Evolutionary conservation across 2,797 vertebrate genomes (phyloP).

Genomic region (Rhodeus uyekii): DNA sequence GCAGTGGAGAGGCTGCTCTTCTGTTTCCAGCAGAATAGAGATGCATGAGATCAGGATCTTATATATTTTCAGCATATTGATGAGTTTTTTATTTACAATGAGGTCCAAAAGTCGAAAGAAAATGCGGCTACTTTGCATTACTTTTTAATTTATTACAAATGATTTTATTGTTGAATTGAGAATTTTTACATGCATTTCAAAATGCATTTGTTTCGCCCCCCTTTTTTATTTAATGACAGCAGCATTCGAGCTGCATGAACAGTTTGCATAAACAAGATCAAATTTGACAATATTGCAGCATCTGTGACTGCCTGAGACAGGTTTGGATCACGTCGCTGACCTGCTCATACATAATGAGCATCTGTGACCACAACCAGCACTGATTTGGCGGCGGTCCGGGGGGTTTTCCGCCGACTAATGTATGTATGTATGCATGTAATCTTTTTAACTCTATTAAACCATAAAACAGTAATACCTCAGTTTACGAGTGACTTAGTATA

Average conservation of each 20-base stretch:
- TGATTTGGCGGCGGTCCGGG: no score
- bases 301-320: no score
- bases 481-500: no score
- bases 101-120: neutral
- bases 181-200: neutral
- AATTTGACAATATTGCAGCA: no score
- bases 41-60: constrained; percentile 36
- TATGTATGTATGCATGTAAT: no score
- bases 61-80: constrained; percentile 2
- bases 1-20: neutral
- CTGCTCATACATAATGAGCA: no score
- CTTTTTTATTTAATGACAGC: neutral
- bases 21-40: constrained; percentile 5
- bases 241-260: neutral
- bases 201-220: neutral
- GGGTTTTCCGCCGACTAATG: no score
- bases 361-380: no score
- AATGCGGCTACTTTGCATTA: neutral
- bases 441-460: no score
- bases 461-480: no score
- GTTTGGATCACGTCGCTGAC: no score
- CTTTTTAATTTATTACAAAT: neutral
- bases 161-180: neutral
- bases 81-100: neutral
- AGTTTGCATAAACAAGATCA: neutral